Evolutionary conservation across 2,888 invertebrate genomes (phyloP), one percentile per base, ranked within the genome.

Genomic region (Listrodromus nycthemerus): DNA sequence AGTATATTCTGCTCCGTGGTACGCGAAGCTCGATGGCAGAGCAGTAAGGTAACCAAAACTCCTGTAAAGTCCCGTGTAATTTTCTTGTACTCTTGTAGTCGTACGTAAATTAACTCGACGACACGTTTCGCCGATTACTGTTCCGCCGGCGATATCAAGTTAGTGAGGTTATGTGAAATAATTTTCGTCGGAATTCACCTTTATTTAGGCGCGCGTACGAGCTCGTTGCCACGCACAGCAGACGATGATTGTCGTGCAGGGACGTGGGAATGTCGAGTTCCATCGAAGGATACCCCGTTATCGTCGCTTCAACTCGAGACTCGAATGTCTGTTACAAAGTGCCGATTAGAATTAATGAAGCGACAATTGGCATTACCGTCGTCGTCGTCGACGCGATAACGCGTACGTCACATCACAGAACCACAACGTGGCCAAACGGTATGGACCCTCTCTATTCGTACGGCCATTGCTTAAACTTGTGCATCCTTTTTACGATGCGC

Each of bases 331-430:
- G 85, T 65, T 73, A 84, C 84, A 84, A 89, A 88, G 81, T 85
- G 85, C 85, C 85, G 87, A 90, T 90, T 90, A 89, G 88, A 89
- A 90, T 90, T 89, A 89, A 90, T 90, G 89, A 90, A 90, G 87
- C 86, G 86, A 87, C 89, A 89, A 90, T 90, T 90, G 89, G 87
- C 81, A 85, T 89, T 89, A 90, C 89, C 89, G 87, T 87, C 77
- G 67, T 77, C 73, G 48, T 61, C 19, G 48, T 50, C 27, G 21
- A 30, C 74, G 48, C 74, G 74, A 74, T 19, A 63, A 45, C 30
- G 48, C 33, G 74, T n/a, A 19, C 74, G 63, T 74, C 63, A 50
- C 50, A 63, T 63, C 74, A 63, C 63, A 30, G 48, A 74, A 48
- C 30, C 30, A 63, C 41, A 63, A 63, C 48, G 63, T 45, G 21